phyloP scores from a whole-genome alignment of 2,888 invertebrate species.

The Chymomyza caudatula region DNA sequence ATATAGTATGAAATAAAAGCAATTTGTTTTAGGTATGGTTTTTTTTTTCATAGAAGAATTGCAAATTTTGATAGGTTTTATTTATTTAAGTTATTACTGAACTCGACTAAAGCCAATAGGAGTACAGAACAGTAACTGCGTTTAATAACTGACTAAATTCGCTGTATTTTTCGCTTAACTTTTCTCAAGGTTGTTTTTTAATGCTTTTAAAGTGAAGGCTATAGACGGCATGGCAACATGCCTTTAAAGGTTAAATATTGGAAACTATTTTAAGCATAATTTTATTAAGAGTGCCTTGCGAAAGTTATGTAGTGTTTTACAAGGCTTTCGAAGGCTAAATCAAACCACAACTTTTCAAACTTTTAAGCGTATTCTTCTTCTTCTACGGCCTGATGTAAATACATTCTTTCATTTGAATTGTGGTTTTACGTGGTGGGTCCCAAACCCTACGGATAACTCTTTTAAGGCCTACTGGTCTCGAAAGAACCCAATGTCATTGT shows the following conservation, averaged over 20 bases:
- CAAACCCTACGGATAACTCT: too few species aligned
- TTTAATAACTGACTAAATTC: background rate
- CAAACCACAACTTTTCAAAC: too few species aligned
- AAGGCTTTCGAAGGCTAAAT: too few species aligned
- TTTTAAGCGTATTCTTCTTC: too few species aligned
- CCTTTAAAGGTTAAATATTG: background rate
- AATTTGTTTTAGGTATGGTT: conserved; percentile 1
- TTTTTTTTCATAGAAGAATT: background rate
- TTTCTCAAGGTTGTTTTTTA: background rate
- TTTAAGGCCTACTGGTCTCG: too few species aligned
- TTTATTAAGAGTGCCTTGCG: background rate
- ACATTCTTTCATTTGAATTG: too few species aligned
- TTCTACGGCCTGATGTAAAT: too few species aligned
- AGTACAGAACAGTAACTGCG: background rate
- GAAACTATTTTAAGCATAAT: background rate
- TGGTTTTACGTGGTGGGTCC: too few species aligned
- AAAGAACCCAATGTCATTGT: too few species aligned
- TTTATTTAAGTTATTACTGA: background rate
- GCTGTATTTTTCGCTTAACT: background rate
- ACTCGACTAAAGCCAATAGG: background rate
- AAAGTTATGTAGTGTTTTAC: too few species aligned
- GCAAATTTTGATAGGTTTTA: background rate
- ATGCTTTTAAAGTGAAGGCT: background rate
- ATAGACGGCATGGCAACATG: background rate
- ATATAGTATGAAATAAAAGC: conserved; percentile 2